Evolutionary conservation across 2,888 invertebrate species (phyloP).

Genomic region (Chymomyza caudatula): DNA sequence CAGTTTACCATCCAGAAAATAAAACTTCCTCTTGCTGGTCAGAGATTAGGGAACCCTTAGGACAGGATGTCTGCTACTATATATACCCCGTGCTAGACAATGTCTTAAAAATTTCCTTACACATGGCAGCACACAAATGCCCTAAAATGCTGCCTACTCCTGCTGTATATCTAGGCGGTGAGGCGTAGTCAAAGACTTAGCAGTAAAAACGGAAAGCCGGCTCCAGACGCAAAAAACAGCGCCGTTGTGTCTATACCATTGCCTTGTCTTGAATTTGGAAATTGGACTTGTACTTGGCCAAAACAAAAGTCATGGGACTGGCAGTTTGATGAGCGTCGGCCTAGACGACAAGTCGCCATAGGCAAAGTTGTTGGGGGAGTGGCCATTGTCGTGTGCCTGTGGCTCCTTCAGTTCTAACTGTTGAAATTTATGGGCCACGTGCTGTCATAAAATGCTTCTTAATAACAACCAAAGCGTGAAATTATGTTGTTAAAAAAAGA

Average conservation of each 20-base stretch:
- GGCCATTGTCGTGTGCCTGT: background rate
- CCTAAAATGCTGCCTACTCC: too few species aligned
- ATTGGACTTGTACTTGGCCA: background rate
- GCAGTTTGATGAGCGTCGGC: background rate
- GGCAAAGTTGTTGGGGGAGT: background rate
- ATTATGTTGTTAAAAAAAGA: background rate
- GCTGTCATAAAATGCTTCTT: slow-evolving; percentile 60
- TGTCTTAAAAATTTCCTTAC: background rate
- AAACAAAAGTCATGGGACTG: slow-evolving; percentile 44
- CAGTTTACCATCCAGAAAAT: too few species aligned
- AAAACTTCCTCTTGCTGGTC: too few species aligned
- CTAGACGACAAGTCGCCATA: slow-evolving; percentile 34
- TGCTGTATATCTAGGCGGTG: slow-evolving; percentile 3
- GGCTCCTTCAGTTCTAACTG: background rate
- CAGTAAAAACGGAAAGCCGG: background rate
- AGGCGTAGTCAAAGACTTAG: background rate
- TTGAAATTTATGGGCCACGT: slow-evolving; percentile 26
- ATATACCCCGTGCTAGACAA: too few species aligned
- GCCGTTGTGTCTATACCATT: slow-evolving; percentile 50
- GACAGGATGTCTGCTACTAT: too few species aligned
- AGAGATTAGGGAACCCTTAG: too few species aligned
- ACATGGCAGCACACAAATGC: slow-evolving; percentile 9
- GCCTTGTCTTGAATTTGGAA: background rate
- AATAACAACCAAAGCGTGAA: slow-evolving; percentile 34
- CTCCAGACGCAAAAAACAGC: slow-evolving; percentile 32